Percentiles rank a stretch among this genome's conserved stretches.
Conservation (phyloP, 2,888 invertebrate genomes). For the Ypsolopha sequella region DNA sequence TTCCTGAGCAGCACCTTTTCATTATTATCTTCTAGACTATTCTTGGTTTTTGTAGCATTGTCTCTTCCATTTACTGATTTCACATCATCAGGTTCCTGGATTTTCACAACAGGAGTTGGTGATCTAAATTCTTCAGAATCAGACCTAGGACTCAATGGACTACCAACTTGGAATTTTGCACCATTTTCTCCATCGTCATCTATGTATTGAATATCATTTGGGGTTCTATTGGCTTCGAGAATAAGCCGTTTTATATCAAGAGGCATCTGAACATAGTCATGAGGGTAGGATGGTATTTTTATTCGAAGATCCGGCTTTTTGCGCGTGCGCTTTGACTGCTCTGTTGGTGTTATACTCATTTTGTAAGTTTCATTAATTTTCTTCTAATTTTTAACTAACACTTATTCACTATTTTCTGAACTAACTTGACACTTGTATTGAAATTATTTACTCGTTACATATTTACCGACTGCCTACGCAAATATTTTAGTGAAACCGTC, state of each 20-base stretch:
- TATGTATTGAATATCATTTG: slow-evolving; percentile 24
- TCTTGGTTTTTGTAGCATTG: no score
- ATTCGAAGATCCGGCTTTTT: slow-evolving; percentile 52
- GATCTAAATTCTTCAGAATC: slow-evolving; percentile 17
- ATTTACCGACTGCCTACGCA: not conserved
- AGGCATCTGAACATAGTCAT: slow-evolving; percentile 58
- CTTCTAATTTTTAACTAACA: not conserved
- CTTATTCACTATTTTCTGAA: not conserved
- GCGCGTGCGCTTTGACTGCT: slow-evolving; percentile 20
- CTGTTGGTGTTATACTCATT: not conserved
- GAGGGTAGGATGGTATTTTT: slow-evolving; percentile 42
- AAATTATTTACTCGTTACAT: no score
- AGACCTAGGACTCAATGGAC: slow-evolving; percentile 9
- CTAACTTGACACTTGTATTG: not conserved
- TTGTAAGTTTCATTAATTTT: not conserved
- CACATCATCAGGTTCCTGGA: slow-evolving; percentile 21
- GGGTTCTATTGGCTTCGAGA: slow-evolving; percentile 21
- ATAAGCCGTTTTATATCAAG: slow-evolving; percentile 30
- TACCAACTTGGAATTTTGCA: slow-evolving; percentile 11
- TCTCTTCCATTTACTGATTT: slow-evolving; percentile 7
- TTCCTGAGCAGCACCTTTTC: slow-evolving; percentile 25
- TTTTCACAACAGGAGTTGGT: slow-evolving; percentile 46
- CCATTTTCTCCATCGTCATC: slow-evolving; percentile 20
- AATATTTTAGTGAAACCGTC: not conserved
- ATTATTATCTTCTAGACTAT: slow-evolving; percentile 5